Conservation (phyloP, 1,140 invertebrate species). For the Nasonia longicornis region DNA sequence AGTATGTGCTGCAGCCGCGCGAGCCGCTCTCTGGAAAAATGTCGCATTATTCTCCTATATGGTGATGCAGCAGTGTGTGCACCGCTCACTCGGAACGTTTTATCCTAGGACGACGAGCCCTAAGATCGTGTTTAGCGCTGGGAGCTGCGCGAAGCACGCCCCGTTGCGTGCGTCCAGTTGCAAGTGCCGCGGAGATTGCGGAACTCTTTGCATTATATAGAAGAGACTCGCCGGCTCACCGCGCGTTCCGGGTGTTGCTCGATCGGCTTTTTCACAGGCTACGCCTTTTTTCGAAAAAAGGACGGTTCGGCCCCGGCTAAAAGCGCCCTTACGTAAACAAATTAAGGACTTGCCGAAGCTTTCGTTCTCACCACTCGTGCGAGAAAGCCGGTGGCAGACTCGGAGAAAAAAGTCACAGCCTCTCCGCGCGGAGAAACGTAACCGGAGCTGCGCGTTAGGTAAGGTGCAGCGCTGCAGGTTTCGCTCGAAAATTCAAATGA, state of each 20-base stretch:
- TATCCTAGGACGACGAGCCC: neutral
- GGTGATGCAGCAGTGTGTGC: slow-evolving; percentile 57
- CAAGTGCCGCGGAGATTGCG: neutral
- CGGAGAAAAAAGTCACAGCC: neutral
- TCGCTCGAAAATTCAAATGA: slow-evolving; percentile 25
- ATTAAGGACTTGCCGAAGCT: neutral
- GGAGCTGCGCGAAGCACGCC: neutral
- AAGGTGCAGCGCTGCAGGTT: neutral
- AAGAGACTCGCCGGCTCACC: too few relatives aligned
- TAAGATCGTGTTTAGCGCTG: slow-evolving; percentile 12
- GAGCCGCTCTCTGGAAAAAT: slow-evolving; percentile 53
- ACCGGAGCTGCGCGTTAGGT: neutral
- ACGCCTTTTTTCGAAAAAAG: neutral
- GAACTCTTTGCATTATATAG: neutral
- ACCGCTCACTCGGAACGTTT: slow-evolving; percentile 25
- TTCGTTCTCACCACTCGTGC: neutral
- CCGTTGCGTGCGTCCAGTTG: slow-evolving; percentile 17
- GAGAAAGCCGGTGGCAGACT: neutral
- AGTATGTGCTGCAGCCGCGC: slow-evolving; percentile 34
- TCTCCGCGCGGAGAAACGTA: neutral
- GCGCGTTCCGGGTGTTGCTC: neutral
- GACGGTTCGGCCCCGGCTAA: too few relatives aligned
- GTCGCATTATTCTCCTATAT: slow-evolving; percentile 66
- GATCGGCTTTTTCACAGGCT: neutral
- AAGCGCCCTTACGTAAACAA: neutral